Conservation (phyloP, 2,113 vertebrate species). For the Mus pahari region DNA sequence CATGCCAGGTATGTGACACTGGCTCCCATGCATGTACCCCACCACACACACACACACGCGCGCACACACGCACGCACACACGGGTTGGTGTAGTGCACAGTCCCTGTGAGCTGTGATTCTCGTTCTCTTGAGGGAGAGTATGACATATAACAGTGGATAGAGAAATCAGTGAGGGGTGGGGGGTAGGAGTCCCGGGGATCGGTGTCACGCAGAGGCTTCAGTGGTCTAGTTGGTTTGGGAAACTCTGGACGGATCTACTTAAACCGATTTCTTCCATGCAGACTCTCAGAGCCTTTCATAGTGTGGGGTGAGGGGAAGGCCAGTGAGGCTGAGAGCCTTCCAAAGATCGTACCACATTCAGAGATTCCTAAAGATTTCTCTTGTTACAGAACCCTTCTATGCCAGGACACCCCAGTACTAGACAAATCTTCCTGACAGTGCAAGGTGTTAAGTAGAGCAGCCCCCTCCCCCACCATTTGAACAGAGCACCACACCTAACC, state of each 20-base stretch:
- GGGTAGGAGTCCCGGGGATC: not conserved
- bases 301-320: not conserved
- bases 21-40: not conserved
- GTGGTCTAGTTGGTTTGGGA: not conserved
- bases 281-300: not conserved
- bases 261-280: not conserved
- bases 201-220: not conserved
- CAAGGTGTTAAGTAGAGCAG: not conserved
- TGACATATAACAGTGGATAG: not conserved
- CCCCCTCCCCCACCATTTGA: not conserved
- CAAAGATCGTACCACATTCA: no score
- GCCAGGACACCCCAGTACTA: no score
- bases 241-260: not conserved
- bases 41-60: no score
- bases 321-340: not conserved
- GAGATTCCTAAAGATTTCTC: not conserved
- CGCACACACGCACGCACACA: no score
- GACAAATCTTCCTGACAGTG: not conserved
- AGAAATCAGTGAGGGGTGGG: no score
- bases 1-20: not conserved
- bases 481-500: not conserved
- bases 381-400: not conserved
- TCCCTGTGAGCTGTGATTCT: not conserved
- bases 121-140: not conserved
- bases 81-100: no score